These are phyloP conservation scores for Cyclina sinensis DNA, from an alignment of 1,140 invertebrate species.

Conservation along the genomic window DNA sequence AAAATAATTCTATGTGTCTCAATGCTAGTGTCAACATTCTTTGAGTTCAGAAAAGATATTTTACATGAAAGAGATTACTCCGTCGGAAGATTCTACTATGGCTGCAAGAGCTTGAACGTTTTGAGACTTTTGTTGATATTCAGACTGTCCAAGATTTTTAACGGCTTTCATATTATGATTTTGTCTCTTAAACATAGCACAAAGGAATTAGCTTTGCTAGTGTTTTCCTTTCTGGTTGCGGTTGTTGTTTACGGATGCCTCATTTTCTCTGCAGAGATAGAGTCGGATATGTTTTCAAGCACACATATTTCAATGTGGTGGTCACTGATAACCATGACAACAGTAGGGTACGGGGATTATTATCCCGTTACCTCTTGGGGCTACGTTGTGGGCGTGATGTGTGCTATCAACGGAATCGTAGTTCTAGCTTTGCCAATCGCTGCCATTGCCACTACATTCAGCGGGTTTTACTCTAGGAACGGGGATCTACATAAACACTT, in stretches of 20 bases:
- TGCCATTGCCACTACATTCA: constrained; percentile 85
- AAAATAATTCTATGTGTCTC: constrained; percentile 79
- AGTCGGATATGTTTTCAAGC: constrained; percentile 83
- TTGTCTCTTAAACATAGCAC: constrained; percentile 90
- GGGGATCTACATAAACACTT: neutral
- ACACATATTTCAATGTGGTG: constrained; percentile 99
- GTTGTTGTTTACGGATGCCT: constrained; percentile 99
- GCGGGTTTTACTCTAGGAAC: constrained; percentile 93
- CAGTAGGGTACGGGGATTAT: constrained; percentile 99
- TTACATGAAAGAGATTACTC: too few relatives aligned
- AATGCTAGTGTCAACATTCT: constrained; percentile 12
- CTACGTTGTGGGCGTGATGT: constrained; percentile 83
- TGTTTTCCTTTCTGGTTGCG: constrained; percentile 99
- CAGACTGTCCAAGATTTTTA: constrained; percentile 5
- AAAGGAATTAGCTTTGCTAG: constrained; percentile 98
- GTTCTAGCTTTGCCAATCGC: constrained; percentile 99
- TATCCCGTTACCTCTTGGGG: constrained; percentile 79
- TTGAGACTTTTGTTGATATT: constrained; percentile 37
- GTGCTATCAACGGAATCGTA: constrained; percentile 99
- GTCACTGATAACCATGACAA: constrained; percentile 96
- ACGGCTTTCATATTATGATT: constrained; percentile 62
- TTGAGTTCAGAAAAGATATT: constrained; percentile 75
- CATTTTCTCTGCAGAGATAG: constrained; percentile 87
- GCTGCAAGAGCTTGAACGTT: constrained; percentile 16
- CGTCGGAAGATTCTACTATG: constrained; percentile 35